phyloP scores from a whole-genome alignment of 2,797 vertebrate genomes.

The Sebastes itinus region DNA sequence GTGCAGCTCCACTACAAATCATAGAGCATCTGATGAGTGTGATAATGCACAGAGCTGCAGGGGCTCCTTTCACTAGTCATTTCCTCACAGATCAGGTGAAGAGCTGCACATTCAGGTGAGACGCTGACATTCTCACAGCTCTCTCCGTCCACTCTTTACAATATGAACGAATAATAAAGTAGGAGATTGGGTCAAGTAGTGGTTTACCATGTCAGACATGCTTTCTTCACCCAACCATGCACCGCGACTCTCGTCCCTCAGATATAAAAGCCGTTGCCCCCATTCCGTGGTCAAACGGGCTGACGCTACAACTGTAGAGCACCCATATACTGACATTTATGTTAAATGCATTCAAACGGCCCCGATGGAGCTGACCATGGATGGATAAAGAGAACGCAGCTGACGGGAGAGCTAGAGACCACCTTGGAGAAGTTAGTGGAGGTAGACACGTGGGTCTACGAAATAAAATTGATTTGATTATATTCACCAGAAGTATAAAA shows the following conservation, averaged over 20 bases:
- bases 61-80: constrained; percentile 17
- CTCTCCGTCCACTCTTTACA: not conserved
- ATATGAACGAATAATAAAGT: not conserved
- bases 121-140: not conserved
- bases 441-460: too few species aligned
- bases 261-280: not conserved
- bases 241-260: not conserved
- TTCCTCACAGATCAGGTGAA: not conserved
- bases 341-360: too few species aligned
- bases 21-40: constrained; percentile 52
- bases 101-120: not conserved
- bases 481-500: too few species aligned
- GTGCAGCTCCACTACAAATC: constrained; percentile 44
- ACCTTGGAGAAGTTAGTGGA: too few species aligned
- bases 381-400: too few species aligned
- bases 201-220: not conserved
- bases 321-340: too few species aligned
- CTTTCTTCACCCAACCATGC: not conserved
- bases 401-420: too few species aligned
- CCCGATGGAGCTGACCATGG: too few species aligned
- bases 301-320: too few species aligned
- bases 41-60: constrained; percentile 34
- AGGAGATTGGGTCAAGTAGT: not conserved
- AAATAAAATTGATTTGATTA: too few species aligned
- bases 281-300: too few species aligned